Conservation (phyloP, 2,797 vertebrate species). For the Ctenopoma kingsleyae region DNA sequence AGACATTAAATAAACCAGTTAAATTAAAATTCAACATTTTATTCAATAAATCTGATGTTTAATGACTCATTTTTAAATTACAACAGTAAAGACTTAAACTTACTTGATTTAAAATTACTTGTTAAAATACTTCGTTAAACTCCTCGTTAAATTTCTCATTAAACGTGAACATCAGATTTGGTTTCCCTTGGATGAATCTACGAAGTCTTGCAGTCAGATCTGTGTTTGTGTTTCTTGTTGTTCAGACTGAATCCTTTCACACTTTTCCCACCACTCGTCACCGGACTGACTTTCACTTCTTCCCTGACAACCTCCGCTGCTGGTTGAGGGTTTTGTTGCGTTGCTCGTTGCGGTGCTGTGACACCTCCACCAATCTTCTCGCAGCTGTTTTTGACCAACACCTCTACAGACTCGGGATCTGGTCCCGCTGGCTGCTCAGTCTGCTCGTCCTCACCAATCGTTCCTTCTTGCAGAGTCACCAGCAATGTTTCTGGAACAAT, state of each 20-base stretch:
- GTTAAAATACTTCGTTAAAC: no score
- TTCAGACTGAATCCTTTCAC: neutral
- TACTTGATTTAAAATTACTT: no score
- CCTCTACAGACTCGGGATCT: neutral
- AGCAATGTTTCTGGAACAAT: conserved; percentile 25
- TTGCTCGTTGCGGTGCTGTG: neutral
- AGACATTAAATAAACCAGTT: no score
- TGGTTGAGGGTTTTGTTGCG: neutral
- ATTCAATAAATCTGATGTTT: no score
- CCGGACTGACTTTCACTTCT: neutral
- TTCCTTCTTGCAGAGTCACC: conserved; percentile 2
- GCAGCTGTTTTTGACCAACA: conserved; percentile 4
- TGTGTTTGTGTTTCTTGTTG: neutral
- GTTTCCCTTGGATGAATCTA: neutral
- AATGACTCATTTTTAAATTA: no score
- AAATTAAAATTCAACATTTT: no score
- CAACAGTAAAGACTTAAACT: no score
- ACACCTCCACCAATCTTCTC: neutral
- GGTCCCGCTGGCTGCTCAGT: neutral
- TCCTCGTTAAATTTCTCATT: no score
- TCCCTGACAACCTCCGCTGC: neutral
- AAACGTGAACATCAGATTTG: no score
- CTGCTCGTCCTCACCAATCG: accelerated
- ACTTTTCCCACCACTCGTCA: neutral
- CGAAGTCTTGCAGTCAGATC: neutral